Conservation (phyloP, 2,797 vertebrate genomes). For the Pangasius mekongensis region DNA sequence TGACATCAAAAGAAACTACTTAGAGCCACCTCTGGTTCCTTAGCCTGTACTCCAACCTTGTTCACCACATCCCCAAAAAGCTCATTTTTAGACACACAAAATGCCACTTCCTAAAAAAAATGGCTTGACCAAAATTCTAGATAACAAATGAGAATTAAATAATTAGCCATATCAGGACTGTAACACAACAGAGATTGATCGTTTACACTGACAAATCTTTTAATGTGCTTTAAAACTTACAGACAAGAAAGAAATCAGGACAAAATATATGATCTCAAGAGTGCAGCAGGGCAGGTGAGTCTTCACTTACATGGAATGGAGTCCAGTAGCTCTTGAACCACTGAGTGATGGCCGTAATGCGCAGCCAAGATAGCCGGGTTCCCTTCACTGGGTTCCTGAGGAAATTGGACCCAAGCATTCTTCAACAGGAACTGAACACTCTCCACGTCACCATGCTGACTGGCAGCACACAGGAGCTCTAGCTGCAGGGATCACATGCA, state of each 20-base stretch:
- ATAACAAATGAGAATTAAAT: not conserved
- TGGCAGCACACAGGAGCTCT: constrained; percentile 81
- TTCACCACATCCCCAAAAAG: constrained; percentile 11
- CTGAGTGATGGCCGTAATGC: constrained; percentile 76
- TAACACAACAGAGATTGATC: not conserved
- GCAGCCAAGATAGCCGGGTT: constrained; percentile 89
- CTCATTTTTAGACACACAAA: not conserved
- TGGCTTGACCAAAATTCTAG: not conserved
- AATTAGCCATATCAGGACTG: not conserved
- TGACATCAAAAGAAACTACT: not conserved
- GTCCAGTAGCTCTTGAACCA: constrained; percentile 86
- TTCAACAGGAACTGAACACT: constrained; percentile 85
- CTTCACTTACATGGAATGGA: constrained; percentile 78
- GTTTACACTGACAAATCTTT: not conserved
- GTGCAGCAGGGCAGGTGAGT: not conserved
- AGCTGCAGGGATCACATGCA: constrained; percentile 68
- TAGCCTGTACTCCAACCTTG: not conserved
- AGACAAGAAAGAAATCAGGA: not conserved
- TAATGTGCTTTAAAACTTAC: not conserved
- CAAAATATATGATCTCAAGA: not conserved
- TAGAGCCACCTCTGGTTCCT: not conserved
- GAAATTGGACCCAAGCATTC: constrained; percentile 74
- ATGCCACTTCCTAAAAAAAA: not conserved
- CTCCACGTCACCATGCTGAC: constrained; percentile 82
- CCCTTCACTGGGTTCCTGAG: constrained; percentile 78